Conservation (phyloP, 2,113 vertebrate species). For the Semicossyphus pulcher region DNA sequence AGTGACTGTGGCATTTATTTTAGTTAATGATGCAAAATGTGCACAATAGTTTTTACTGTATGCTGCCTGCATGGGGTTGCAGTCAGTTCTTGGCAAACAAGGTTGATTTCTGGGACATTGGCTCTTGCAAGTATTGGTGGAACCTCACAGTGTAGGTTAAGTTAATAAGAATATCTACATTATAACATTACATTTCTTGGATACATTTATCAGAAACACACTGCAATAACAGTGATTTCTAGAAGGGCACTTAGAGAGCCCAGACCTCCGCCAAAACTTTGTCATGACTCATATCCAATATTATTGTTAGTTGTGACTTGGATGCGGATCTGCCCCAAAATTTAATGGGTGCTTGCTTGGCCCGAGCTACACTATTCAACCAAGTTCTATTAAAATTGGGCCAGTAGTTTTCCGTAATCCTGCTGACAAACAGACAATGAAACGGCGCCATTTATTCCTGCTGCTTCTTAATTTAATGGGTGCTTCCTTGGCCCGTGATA, state of each 20-base stretch:
- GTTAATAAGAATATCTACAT: background rate
- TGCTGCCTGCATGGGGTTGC: too few species aligned
- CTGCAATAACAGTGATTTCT: background rate
- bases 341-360: background rate
- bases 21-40: too few species aligned
- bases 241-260: background rate
- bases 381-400: background rate
- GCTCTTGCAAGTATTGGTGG: background rate
- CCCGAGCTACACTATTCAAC: background rate
- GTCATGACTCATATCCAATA: background rate
- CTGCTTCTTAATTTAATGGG: background rate
- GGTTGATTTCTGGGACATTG: too few species aligned
- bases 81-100: too few species aligned
- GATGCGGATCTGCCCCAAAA: background rate
- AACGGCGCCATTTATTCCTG: background rate
- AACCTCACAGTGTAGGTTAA: background rate
- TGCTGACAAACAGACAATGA: background rate
- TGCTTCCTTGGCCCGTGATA: background rate
- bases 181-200: too few species aligned
- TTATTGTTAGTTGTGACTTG: background rate
- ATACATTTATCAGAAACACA: background rate
- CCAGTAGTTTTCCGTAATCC: background rate
- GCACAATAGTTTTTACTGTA: too few species aligned
- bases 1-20: too few species aligned
- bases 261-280: too few species aligned